Evolutionary conservation across 2,888 invertebrate species (phyloP), one percentile per base, ranked within the genome.

Genomic region (Resseliella maxima): DNA sequence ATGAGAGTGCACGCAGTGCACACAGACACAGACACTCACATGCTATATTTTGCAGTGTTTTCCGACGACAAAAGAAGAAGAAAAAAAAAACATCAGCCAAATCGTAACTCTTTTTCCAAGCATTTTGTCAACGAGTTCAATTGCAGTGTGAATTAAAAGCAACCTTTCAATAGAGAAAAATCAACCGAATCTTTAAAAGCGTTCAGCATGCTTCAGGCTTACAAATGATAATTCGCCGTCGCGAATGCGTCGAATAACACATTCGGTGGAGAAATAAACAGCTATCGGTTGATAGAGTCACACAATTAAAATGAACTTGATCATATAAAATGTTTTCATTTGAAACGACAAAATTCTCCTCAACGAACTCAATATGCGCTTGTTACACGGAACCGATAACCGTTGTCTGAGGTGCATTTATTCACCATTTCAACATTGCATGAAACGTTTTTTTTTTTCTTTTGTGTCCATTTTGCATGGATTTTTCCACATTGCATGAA

Each of bases 381-480:
- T n/a, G 12, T 18, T 12, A 50, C 21, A 50, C 50, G n/a, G n/a
- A 21, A 50, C 50, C 2, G 21, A 50, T 8, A 2, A 12, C 12
- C 50, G 50, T 18, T 59, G 59, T 72, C 72, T 72, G 72, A 72
- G 72, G 15, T 72, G 72, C 72, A 72, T 72, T 72, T 72, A 24
- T 50, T 15, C 18, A 15, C 59, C 59, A 59, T 5, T 59, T 50
- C 50, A 3, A 21, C 18, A 18, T 50, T 21, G 15, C 18, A 18
- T 50, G 50, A 41, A 41, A 8, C 41, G 41, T 8, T 5, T 41
- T 41, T 41, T 41, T 5, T 41, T 5, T 50, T 8, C 46, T 50
- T 50, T 2, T 50, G 18, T 18, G n/a, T 50, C 15, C 8, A 41
- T 41, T 8, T 50, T 45, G 5, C 8, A 45, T 45, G 45, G 45